A percentile compares a stretch with the other conserved stretches of the same genome.
Conservation (phyloP, 2,113 vertebrate genomes). For the Aviceda subcristata region DNA sequence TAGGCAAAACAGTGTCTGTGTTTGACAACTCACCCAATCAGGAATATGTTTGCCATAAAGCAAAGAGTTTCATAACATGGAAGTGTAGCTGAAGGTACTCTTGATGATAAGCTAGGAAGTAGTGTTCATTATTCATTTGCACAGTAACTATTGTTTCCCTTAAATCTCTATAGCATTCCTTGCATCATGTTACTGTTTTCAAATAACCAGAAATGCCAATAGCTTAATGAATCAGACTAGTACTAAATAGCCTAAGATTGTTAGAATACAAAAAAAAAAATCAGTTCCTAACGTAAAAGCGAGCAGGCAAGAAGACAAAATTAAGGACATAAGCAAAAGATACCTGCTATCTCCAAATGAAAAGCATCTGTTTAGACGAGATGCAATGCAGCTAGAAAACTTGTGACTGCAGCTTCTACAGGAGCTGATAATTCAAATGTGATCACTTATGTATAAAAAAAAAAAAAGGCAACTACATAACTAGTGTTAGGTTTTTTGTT, state of each 20-base stretch:
- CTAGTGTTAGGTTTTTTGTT: neutral
- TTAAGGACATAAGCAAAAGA: neutral
- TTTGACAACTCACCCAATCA: neutral
- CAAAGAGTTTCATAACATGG: neutral
- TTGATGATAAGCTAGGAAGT: neutral
- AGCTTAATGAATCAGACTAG: neutral
- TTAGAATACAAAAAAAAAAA: neutral
- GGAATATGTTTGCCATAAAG: neutral
- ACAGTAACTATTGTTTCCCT: neutral
- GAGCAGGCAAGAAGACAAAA: neutral
- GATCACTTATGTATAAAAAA: neutral
- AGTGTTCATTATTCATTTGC: neutral
- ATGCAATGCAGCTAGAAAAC: neutral
- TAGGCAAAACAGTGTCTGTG: neutral
- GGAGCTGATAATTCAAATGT: neutral
- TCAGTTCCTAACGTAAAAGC: neutral
- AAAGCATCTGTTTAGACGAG: neutral
- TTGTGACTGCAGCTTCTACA: neutral
- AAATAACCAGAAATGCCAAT: neutral
- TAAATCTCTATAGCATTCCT: neutral
- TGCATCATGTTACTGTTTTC: neutral
- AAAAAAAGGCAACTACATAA: neutral
- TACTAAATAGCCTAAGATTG: neutral
- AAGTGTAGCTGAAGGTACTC: neutral
- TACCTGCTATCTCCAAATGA: neutral